Evolutionary conservation across 2,113 vertebrate genomes (phyloP).

Genomic region (Piaya cayana): DNA sequence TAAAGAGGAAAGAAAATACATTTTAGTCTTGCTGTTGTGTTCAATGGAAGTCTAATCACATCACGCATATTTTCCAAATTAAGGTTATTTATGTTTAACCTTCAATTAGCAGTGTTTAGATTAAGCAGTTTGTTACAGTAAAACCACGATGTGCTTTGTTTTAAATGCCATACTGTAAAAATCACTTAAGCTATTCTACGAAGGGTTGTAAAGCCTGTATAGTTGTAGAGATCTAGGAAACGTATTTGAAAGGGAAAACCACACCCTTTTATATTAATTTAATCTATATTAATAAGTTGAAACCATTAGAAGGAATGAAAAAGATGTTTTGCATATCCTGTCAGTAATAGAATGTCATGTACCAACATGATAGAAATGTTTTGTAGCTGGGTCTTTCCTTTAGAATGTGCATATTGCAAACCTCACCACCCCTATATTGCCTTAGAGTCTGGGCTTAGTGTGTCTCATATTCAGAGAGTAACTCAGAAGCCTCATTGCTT

Average conservation of each 20-base stretch:
- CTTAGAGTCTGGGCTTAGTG: neutral
- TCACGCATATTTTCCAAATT: conserved; percentile 25
- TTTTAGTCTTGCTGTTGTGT: neutral
- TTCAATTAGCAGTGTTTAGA: conserved; percentile 8
- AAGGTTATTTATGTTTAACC: conserved; percentile 49
- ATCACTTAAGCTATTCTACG: neutral
- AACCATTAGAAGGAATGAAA: neutral
- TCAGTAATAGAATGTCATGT: neutral
- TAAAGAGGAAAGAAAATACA: neutral
- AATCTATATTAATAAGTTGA: neutral
- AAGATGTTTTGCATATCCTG: neutral
- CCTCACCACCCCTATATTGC: neutral
- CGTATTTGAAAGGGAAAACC: neutral
- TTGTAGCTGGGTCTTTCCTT: neutral
- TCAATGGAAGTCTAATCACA: conserved; percentile 35
- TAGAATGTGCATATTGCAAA: neutral
- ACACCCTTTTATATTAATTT: neutral
- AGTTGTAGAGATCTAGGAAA: neutral
- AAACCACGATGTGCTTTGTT: neutral
- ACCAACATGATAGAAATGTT: neutral
- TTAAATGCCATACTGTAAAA: neutral
- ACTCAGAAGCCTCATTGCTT: neutral
- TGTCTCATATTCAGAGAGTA: fast-evolving
- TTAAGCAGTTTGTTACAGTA: neutral
- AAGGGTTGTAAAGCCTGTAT: neutral